phyloP scores from a whole-genome alignment of 2,888 invertebrate genomes.

The Drosophila recens region DNA sequence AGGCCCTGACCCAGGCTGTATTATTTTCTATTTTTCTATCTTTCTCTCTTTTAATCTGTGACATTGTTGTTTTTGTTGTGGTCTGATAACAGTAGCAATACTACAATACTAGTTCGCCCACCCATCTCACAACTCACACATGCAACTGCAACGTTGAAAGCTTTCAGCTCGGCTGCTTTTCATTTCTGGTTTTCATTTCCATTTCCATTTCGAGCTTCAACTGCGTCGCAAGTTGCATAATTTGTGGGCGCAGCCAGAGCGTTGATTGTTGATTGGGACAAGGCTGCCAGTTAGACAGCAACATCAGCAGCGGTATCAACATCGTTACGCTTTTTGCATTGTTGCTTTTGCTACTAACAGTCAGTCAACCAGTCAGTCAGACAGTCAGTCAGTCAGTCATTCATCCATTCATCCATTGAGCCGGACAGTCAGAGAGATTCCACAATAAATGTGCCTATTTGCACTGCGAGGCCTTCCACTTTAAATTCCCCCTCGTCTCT shows the following conservation, averaged over 20 bases:
- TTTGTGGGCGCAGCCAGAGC: constrained; percentile 68
- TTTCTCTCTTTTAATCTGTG: constrained; percentile 54
- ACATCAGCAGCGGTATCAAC: constrained; percentile 32
- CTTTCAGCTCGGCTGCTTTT: constrained; percentile 76
- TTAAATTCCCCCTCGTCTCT: constrained; percentile 7
- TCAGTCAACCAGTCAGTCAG: constrained; percentile 13
- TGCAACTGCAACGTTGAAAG: constrained; percentile 54
- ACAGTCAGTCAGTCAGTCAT: constrained; percentile 32
- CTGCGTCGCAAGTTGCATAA: constrained; percentile 72
- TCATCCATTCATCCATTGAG: constrained; percentile 41
- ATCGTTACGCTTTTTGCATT: constrained; percentile 76
- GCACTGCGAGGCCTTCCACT: constrained; percentile 21
- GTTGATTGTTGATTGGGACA: constrained; percentile 70
- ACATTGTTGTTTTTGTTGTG: constrained; percentile 47
- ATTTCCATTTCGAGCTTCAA: constrained; percentile 64
- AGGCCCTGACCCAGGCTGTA: constrained; percentile 61
- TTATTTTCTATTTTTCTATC: constrained; percentile 32
- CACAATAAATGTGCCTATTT: constrained; percentile 46
- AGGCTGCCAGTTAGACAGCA: constrained; percentile 38
- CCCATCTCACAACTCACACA: constrained; percentile 8
- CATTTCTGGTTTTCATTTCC: constrained; percentile 75
- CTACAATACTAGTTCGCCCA: constrained; percentile 32
- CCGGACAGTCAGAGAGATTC: constrained; percentile 33
- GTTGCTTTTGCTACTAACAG: constrained; percentile 67
- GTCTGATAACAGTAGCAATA: constrained; percentile 59